These are phyloP conservation scores for Eretmocerus hayati DNA, from an alignment of 2,888 invertebrate genomes.

Conservation along the genomic window DNA sequence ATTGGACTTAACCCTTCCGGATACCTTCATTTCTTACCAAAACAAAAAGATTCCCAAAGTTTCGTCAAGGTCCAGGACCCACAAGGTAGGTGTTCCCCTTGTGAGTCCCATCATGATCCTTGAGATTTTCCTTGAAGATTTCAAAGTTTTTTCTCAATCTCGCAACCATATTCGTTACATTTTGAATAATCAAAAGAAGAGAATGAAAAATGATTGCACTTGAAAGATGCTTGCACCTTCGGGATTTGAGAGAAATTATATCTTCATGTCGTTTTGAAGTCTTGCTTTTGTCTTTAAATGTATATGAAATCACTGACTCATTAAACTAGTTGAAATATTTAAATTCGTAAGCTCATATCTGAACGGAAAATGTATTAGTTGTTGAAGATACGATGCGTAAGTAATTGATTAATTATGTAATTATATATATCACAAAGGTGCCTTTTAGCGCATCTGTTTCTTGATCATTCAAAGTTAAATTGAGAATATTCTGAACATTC, in stretches of 20 bases:
- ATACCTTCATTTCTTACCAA: too few species aligned
- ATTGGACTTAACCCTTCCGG: too few species aligned
- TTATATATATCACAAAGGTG: constrained; percentile 25
- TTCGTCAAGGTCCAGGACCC: too few species aligned
- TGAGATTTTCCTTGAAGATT: constrained; percentile 10
- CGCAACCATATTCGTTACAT: constrained; percentile 21
- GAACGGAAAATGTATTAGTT: constrained; percentile 24
- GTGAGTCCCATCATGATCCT: too few species aligned
- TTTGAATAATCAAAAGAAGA: constrained; percentile 17
- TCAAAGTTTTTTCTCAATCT: constrained; percentile 11
- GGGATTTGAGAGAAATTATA: too few species aligned
- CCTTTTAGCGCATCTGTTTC: constrained; percentile 24
- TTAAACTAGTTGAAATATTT: too few species aligned
- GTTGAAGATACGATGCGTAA: constrained; percentile 23
- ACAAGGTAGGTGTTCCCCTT: too few species aligned
- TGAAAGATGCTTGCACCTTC: constrained; percentile 22
- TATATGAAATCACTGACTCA: too few species aligned
- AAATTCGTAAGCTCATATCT: too few species aligned
- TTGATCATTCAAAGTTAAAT: constrained; percentile 23
- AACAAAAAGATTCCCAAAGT: too few species aligned
- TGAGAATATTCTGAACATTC: constrained; percentile 22
- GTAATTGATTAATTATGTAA: constrained; percentile 24
- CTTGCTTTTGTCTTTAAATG: too few species aligned
- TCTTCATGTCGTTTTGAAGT: too few species aligned
- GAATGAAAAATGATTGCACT: not conserved